Conservation (phyloP, 2,888 invertebrate genomes). For the Diaperis boleti region DNA sequence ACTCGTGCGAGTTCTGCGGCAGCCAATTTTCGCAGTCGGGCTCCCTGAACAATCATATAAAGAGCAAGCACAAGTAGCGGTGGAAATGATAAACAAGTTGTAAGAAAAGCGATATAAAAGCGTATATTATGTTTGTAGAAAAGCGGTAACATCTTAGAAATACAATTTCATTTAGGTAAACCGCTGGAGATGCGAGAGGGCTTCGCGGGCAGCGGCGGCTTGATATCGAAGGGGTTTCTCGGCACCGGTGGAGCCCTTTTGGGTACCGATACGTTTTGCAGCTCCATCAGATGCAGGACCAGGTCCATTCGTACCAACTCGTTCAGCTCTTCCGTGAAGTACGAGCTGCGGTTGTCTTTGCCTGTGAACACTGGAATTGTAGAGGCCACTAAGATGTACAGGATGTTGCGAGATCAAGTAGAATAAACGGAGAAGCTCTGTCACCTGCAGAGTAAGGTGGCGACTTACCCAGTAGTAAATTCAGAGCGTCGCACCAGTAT, state of each 20-base stretch:
- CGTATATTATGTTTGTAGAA: background rate
- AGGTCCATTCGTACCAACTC: constrained; percentile 61
- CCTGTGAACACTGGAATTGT: too few relatives aligned
- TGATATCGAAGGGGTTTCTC: constrained; percentile 47
- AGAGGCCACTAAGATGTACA: too few relatives aligned
- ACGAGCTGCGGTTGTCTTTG: constrained; percentile 53
- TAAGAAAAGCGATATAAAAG: background rate
- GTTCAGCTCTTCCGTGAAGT: constrained; percentile 59
- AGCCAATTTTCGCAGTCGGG: constrained; percentile 57
- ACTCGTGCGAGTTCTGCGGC: constrained; percentile 58
- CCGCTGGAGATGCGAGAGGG: constrained; percentile 27
- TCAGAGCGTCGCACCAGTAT: constrained; percentile 62
- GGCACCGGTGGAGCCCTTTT: constrained; percentile 59
- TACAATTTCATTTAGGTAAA: background rate
- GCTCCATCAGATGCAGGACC: constrained; percentile 59
- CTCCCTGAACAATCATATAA: constrained; percentile 37
- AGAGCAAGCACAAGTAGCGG: constrained; percentile 25
- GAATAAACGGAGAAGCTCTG: too few relatives aligned
- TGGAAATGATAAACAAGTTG: background rate
- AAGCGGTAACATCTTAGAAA: background rate
- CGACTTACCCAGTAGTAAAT: constrained; percentile 58
- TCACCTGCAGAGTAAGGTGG: too few relatives aligned
- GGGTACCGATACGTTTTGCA: constrained; percentile 61
- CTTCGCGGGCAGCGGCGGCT: constrained; percentile 55
- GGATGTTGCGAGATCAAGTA: too few relatives aligned